These are phyloP conservation scores for Philereme transversata DNA, from an alignment of 2,888 invertebrate species.

Conservation along the genomic window DNA sequence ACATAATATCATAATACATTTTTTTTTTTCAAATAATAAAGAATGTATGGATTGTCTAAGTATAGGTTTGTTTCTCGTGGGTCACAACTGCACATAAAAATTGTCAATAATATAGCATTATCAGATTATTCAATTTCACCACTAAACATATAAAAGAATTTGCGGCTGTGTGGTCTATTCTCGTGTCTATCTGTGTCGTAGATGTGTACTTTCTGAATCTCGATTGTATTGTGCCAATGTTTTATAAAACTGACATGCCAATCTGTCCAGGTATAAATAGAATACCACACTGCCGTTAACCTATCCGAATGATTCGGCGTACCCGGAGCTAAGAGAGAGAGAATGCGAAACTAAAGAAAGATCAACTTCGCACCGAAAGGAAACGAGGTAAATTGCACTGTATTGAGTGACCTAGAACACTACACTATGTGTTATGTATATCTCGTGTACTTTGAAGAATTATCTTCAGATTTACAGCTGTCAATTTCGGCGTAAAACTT, in stretches of 20 bases:
- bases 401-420: constrained; percentile 63
- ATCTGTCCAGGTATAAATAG: constrained; percentile 79
- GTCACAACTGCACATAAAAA: constrained; percentile 50
- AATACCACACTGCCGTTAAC: constrained; percentile 79
- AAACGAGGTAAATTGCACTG: constrained; percentile 77
- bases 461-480: constrained; percentile 22
- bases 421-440: constrained; percentile 26
- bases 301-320: constrained; percentile 59
- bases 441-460: constrained; percentile 30
- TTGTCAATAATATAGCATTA: constrained; percentile 51
- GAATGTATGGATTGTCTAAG: constrained; percentile 23
- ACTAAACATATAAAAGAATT: constrained; percentile 25
- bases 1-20: neutral
- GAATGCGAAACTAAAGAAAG: constrained; percentile 52
- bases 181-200: constrained; percentile 37
- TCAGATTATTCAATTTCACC: constrained; percentile 46
- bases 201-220: constrained; percentile 41
- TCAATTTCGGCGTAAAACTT: constrained; percentile 21
- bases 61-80: constrained; percentile 67
- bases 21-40: constrained; percentile 7
- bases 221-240: constrained; percentile 63
- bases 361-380: constrained; percentile 64
- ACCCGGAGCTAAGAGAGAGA: constrained; percentile 69
- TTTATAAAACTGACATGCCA: constrained; percentile 66
- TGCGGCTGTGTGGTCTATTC: constrained; percentile 71